phyloP scores from a whole-genome alignment of 2,888 invertebrate genomes.

The Antitype chi region DNA sequence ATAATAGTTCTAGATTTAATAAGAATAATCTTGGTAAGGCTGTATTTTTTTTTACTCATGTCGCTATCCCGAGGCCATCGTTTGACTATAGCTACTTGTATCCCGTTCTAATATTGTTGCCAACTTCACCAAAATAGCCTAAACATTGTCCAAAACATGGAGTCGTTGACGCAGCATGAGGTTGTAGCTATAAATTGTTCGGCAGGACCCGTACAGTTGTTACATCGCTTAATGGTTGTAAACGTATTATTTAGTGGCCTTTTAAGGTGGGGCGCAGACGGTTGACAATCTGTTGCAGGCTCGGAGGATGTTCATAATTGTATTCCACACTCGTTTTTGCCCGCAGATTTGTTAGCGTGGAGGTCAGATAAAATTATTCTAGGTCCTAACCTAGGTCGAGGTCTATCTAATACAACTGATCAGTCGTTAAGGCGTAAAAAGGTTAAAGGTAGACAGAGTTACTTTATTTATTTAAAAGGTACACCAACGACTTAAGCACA shows the following conservation, averaged over 20 bases:
- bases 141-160: slow-evolving; percentile 40
- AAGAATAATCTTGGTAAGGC: neutral
- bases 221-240: slow-evolving; percentile 65
- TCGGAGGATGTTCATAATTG: neutral
- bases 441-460: too few species aligned
- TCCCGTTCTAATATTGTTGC: slow-evolving; percentile 11
- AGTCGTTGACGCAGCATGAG: slow-evolving; percentile 62
- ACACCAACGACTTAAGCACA: too few species aligned
- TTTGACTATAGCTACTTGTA: neutral
- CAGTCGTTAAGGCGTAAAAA: too few species aligned
- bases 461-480: too few species aligned
- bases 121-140: slow-evolving; percentile 45
- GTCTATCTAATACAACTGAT: too few species aligned
- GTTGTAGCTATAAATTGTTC: slow-evolving; percentile 61
- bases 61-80: fast-evolving
- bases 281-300: slow-evolving; percentile 9
- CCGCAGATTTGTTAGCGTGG: neutral
- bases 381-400: neutral
- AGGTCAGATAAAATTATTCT: neutral
- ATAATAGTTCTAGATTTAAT: neutral
- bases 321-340: neutral
- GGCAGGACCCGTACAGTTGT: slow-evolving; percentile 61
- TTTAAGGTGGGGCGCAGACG: slow-evolving; percentile 30
- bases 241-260: slow-evolving; percentile 61
- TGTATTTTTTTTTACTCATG: neutral